Base-by-base conservation (phyloP, 2,113 vertebrate genomes). In the Mohoua ochrocephala region DNA sequence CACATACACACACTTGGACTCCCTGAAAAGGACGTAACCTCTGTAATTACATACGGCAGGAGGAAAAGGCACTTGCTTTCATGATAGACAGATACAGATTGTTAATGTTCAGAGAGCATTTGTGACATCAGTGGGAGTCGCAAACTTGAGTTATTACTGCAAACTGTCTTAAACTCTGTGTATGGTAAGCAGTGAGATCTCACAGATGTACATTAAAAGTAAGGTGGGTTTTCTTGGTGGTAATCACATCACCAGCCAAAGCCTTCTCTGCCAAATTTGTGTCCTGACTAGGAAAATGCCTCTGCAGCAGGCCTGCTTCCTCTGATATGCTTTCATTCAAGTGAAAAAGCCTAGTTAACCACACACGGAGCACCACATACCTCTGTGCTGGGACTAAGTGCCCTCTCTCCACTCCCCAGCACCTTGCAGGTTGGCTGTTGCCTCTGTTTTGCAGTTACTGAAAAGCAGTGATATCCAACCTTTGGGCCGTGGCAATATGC, bases 321-420 rank as follows among this genome's bases (percentile, higher is more conserved):
- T 80, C 15, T 23, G 57, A 59, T 37, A 89, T 4, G 8, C 17
- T 41, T 78, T 91, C 19, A 63, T 68, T 59, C 39, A 42, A 39
- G 28, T 20, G 30, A 84, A 79, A 83, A 65, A 91, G 41, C 27
- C 24, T 27, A 41, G 16, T n/a, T 33, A 92, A 89, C 39, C 4
- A 10, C 23, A 33, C 42, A 57, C 2, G 13, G 57, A 60, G 45
- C 24, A 41, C 13, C 13, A 21, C 0, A 0, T 44, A n/a, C 9
- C 13, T 57, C 50, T 23, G 3, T 0, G 1, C 10, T 18, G 4
- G 41, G 80, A 47, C 15, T 17, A 74, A 47, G 42, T 15, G 9
- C 13, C 74, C 28, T 56, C 22, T 21, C 20, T 67, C 28, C 37
- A 20, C 3, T 6, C 11, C 19, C 24, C 41, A 64, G 33, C 22